Evolutionary conservation across 2,113 vertebrate genomes (phyloP).

Genomic region (Poecilia latipinna): DNA sequence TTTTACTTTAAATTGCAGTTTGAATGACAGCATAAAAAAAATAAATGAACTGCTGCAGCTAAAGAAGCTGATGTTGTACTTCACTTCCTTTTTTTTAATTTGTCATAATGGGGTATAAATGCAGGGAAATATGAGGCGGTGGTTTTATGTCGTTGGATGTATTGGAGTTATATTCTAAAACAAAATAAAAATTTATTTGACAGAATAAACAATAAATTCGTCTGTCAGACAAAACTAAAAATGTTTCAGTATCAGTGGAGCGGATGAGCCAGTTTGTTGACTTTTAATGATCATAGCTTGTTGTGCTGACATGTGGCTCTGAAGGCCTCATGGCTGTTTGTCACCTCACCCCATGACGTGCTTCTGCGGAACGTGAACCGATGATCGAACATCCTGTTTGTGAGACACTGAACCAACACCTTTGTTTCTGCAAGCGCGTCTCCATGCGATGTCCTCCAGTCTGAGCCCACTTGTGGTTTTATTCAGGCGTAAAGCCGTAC

Average conservation of each 20-base stretch:
- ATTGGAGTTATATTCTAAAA: too few species aligned
- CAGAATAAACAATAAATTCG: not conserved
- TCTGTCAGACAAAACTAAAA: not conserved
- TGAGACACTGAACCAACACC: conserved; percentile 20
- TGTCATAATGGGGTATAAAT: too few species aligned
- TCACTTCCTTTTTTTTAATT: too few species aligned
- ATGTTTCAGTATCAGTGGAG: not conserved
- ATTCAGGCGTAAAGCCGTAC: not conserved
- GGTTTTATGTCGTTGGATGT: too few species aligned
- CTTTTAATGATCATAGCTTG: not conserved
- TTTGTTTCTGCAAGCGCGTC: not conserved
- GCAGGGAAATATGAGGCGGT: too few species aligned
- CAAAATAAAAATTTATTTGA: too few species aligned
- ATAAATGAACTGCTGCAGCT: too few species aligned
- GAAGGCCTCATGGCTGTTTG: not conserved
- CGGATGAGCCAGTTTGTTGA: not conserved
- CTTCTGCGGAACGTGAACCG: not conserved
- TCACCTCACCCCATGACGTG: not conserved
- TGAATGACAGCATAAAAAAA: too few species aligned
- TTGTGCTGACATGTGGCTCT: not conserved
- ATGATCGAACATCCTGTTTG: conserved; percentile 37
- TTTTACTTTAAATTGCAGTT: too few species aligned
- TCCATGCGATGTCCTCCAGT: not conserved
- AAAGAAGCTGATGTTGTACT: too few species aligned
- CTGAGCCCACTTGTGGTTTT: conserved; percentile 33